Base-by-base conservation (phyloP, 2,888 invertebrate species). In the Apotomis turbidana region DNA sequence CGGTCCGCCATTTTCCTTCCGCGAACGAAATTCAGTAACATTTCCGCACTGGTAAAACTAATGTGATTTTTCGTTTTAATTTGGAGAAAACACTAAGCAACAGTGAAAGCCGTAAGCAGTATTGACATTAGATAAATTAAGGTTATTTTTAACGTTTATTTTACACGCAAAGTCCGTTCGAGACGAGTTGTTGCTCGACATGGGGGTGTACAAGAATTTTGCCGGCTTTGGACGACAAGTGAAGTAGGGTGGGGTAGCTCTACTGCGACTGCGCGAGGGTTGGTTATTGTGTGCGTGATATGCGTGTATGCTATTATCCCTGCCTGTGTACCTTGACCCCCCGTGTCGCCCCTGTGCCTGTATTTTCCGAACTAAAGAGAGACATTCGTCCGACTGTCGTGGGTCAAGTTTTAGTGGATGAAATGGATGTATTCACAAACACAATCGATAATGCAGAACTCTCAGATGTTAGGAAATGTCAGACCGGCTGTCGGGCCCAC, bases 391-490 rank as follows among this genome's bases (percentile, higher is more conserved):
- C 80, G 73, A 80, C 83, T 83, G 83, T 78, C 68, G 71, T 77
- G 79, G 90, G 70, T 86, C 89, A 74, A 15, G 44, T 36, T 79
- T 76, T 0, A 44, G 0, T 87, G 87, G 91, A 78, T 74, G 58
- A 54, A 76, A 76, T 81, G 79, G 80, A 81, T 83, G 84, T 88
- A 86, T 88, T 88, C 83, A 84, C 83, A 83, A 89, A 88, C 87
- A 88, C 87, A 92, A 93, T 93, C 93, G 89, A 93, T 93, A 93
- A 90, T 87, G 89, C 90, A 88, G 89, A 87, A 83, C 83, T 85
- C 83, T 87, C 82, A 79, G 83, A 87, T 84, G 84, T 79, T 81
- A 84, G 90, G 88, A 90, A 90, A 92, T 90, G 89, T 91, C 92
- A 92, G 91, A 92, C 90, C 80, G 81, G 85, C 80, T 87, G 91